Base-by-base conservation (phyloP, 2,113 vertebrate species). In the Chloropsis hardwickii region DNA sequence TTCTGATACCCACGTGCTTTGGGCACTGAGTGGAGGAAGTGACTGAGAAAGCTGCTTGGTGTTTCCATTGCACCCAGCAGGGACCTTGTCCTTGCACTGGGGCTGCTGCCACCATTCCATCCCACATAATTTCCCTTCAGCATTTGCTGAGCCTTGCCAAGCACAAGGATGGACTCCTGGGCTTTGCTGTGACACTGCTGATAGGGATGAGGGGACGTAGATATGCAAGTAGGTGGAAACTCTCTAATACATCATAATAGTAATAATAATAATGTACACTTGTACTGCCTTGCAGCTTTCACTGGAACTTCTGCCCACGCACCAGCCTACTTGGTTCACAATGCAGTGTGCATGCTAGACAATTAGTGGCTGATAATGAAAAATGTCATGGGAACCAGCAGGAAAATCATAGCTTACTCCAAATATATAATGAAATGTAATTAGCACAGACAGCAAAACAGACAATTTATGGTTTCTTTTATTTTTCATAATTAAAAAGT, bases 401-500 rank as follows among this genome's bases (percentile, higher is more conserved):
- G 93, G 97, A 97, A 98, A 98, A 98, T 98, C 97, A 98, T 96
- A 98, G 96, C 97, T 98, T 97, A 97, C 95, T 97, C 90, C 95
- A 98, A 97, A 97, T 95, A 96, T 93, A 95, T 97, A 98, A 98
- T 97, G 97, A 98, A 98, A 95, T 96, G 98, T 97, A 98, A 98
- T 98, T 98, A 98, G 97, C 96, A 92, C 95, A 98, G 97, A 97
- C 97, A 98, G 98, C 97, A 98, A 98, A 98, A 97, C 98, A 98
- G 97, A 98, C 97, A 97, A 97, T 98, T 98, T 98, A 96, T 96
- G 94, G 69, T 5, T 4, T 65, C 23, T 50, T 29, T 40, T 48
- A n/a, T 91, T 92, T 93, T 95, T 2, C 7, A 27, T 97, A 98
- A 98, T 98, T 97, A 97, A 96, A 97, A 98, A 96, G 96, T 97